phyloP scores from a whole-genome alignment of 2,797 vertebrate species.

The Mus minutoides region DNA sequence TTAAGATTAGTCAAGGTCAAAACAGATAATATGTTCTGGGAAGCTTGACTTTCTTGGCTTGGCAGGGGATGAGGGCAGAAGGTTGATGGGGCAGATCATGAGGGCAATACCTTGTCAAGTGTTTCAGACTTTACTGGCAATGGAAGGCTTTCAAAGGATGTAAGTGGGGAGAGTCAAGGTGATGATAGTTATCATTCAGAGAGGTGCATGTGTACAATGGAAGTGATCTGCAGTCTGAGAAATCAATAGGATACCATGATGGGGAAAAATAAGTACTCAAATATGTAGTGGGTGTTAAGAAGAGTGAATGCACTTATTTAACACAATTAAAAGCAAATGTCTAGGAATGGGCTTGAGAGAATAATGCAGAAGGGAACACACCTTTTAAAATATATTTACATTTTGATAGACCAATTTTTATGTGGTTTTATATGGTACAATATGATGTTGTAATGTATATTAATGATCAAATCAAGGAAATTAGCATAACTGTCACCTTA shows the following conservation, averaged over 20 bases:
- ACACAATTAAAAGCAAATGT: background rate
- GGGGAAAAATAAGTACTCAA: conserved; percentile 10
- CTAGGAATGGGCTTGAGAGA: background rate
- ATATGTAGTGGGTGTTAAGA: background rate
- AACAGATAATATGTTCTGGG: background rate
- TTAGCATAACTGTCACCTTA: background rate
- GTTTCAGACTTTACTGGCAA: background rate
- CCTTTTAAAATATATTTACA: background rate
- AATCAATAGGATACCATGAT: background rate
- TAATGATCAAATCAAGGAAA: background rate
- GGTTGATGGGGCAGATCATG: background rate
- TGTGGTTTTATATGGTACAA: background rate
- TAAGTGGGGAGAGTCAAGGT: background rate
- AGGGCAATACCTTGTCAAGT: background rate
- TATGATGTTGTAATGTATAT: background rate
- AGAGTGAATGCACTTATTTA: background rate
- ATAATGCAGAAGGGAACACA: background rate
- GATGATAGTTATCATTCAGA: background rate
- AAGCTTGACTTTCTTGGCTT: background rate
- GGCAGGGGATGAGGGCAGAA: background rate
- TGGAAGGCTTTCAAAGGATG: background rate
- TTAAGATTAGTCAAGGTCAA: background rate
- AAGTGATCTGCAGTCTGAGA: background rate
- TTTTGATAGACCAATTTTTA: background rate
- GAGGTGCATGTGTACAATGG: background rate